These are phyloP conservation scores for Acrocephalus arundinaceus DNA, from an alignment of 2,113 vertebrate species.

Conservation along the genomic window DNA sequence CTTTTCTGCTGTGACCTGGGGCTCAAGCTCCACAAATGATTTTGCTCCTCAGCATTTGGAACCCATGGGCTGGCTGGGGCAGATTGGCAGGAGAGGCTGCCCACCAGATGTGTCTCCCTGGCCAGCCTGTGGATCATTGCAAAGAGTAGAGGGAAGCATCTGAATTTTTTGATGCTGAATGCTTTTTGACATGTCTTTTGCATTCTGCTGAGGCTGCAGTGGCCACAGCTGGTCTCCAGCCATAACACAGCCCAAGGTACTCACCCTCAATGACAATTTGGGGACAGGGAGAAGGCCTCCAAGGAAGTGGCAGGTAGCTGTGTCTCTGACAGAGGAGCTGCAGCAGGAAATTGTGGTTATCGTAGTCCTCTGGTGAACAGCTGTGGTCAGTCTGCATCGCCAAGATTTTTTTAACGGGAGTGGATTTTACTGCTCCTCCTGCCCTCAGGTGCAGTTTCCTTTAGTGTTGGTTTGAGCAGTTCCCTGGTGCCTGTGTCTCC, in stretches of 20 bases:
- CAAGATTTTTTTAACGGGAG: background rate
- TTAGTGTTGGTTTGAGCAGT: background rate
- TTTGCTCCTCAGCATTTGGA: background rate
- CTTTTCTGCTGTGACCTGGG: background rate
- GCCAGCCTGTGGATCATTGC: background rate
- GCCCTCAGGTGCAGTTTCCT: background rate
- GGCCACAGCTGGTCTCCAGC: background rate
- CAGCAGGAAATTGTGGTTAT: background rate
- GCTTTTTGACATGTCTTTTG: background rate
- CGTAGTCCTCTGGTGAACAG: accelerated
- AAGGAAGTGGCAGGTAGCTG: background rate
- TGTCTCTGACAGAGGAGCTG: accelerated
- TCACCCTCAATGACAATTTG: accelerated
- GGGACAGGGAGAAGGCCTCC: background rate
- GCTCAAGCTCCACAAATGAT: background rate
- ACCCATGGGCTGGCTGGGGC: no score
- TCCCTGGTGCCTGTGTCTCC: background rate
- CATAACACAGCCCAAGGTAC: background rate
- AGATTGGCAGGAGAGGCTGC: background rate
- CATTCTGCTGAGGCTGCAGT: background rate
- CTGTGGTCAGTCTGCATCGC: accelerated
- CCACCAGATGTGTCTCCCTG: accelerated
- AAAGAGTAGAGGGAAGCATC: background rate
- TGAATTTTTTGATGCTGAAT: background rate
- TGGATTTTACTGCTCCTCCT: background rate